Conservation (phyloP, 2,113 vertebrate genomes). For the Phasianus colchicus region DNA sequence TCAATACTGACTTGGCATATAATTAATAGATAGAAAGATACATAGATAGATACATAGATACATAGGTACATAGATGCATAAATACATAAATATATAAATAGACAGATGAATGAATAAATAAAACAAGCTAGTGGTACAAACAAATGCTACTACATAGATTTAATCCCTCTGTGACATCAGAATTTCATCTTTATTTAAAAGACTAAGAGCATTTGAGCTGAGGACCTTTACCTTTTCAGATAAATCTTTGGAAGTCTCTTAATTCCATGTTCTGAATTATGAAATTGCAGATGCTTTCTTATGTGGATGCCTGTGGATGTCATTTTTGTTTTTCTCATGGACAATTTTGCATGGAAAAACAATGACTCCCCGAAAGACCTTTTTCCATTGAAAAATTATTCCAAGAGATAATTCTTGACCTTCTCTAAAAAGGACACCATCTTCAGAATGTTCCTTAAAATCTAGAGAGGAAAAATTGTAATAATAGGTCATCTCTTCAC, state of each 20-base stretch:
- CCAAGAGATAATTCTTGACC: neutral
- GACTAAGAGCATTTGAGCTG: neutral
- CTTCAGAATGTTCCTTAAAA: neutral
- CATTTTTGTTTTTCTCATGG: neutral
- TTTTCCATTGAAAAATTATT: neutral
- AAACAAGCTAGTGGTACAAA: neutral
- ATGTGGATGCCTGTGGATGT: rapidly evolving
- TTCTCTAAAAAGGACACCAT: neutral
- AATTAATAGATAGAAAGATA: neutral
- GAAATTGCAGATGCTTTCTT: neutral
- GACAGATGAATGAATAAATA: neutral
- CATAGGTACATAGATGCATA: neutral
- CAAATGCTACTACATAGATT: neutral
- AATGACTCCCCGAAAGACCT: neutral
- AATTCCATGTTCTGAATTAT: neutral
- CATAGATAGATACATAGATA: neutral
- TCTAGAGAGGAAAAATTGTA: neutral
- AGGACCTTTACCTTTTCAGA: neutral
- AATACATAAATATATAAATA: neutral
- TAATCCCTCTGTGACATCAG: neutral
- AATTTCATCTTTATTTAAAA: neutral
- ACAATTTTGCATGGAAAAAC: neutral
- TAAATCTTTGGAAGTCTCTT: neutral
- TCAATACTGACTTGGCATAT: neutral
- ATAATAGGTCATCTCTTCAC: neutral